Base-by-base conservation (phyloP, 2,888 invertebrate species). In the Callyntrura guangdongensis region DNA sequence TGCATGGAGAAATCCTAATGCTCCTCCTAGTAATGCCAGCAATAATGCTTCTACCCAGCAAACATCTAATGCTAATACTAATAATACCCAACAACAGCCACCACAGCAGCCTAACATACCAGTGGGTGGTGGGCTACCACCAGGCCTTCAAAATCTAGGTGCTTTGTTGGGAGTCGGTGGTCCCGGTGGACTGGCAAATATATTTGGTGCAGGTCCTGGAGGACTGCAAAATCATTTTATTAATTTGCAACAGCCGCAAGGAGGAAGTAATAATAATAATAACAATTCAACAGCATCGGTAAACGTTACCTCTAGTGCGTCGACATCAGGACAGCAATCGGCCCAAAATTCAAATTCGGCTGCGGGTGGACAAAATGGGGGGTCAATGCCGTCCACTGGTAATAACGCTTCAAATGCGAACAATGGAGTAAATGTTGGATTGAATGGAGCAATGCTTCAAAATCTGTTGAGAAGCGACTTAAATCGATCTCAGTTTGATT, bases 401-500 rank as follows among this genome's bases (percentile, higher is more conserved):
- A 9, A n/a, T n/a, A n/a, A n/a, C n/a, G n/a, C 45, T 45, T 64
- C 22, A 11, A 59, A 12, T 36, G 59, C 45, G 61, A 72, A 77
- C 56, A 82, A 36, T 83, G 36, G 36, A 36, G 36, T 6, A 36
- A 45, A 49, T 79, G 20, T 20, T 72, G 72, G 72, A 22, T 36
- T 36, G 36, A 36, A 36, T 36, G 83, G 22, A 25, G 72, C 25
- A 45, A 59, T 84, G 72, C 82, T 86, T 45, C 83, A 82, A 85
- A 90, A 91, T 61, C 61, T 92, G 56, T 36, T 91, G 20, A 89
- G 93, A 72, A 92, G 87, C 61, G 93, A 92, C 27, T 49, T 89
- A 11, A 90, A 74, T 82, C 86, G 92, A 25, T 89, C 91, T 5
- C 91, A 92, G n/a, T 93, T 93, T 87, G 93, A 93, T 85, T 69